Conservation (phyloP, 2,113 vertebrate species). For the Paedocypris sp. region DNA sequence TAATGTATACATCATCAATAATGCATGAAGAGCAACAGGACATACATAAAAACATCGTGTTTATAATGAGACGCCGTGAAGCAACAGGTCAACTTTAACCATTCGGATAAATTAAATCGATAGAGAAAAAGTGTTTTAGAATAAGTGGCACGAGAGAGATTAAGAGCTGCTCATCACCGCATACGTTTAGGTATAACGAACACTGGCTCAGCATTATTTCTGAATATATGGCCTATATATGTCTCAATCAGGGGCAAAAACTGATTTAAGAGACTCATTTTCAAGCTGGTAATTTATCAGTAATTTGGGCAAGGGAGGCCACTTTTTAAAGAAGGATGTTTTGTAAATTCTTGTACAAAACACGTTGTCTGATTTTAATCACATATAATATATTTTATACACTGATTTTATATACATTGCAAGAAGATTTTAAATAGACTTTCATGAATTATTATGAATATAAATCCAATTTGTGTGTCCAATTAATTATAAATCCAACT, state of each 20-base stretch:
- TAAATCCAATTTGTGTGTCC: too few relatives aligned
- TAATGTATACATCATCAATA: conserved; percentile 29
- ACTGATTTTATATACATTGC: too few relatives aligned
- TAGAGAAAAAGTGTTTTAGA: not conserved
- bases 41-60: not conserved
- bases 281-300: not conserved
- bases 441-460: too few relatives aligned
- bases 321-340: conserved; percentile 1
- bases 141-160: not conserved
- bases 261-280: not conserved
- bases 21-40: conserved; percentile 16
- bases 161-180: not conserved
- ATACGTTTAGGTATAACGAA: not conserved
- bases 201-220: not conserved
- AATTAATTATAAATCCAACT: too few relatives aligned
- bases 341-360: not conserved
- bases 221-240: not conserved
- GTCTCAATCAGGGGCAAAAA: not conserved
- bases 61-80: not conserved
- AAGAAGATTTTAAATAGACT: not conserved
- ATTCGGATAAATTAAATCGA: not conserved
- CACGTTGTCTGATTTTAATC: not conserved
- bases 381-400: too few relatives aligned
- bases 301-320: not conserved
- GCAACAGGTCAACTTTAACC: not conserved